Evolutionary conservation across 2,797 vertebrate species (phyloP).

Genomic region (Acomys russatus): DNA sequence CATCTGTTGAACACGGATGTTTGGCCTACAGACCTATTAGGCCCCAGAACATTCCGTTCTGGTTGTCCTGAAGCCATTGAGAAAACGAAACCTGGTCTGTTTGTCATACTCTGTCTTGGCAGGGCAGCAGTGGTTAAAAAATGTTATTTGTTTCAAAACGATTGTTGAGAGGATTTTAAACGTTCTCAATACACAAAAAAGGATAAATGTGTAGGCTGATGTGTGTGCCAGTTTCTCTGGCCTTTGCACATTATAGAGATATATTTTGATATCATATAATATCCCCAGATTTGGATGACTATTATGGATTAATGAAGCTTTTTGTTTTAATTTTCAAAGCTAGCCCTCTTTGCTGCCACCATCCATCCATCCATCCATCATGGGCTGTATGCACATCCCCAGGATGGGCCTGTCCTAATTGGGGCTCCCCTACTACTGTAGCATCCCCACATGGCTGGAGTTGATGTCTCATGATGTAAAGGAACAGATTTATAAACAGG

Average conservation of each 20-base stretch:
- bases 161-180: neutral
- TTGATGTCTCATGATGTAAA: neutral
- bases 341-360: neutral
- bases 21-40: neutral
- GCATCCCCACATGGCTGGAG: neutral
- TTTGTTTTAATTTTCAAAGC: neutral
- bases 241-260: neutral
- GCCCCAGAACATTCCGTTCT: neutral
- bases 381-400: accelerated
- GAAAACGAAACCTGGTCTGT: neutral
- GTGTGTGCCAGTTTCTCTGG: neutral
- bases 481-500: neutral
- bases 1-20: neutral
- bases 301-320: neutral
- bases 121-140: neutral
- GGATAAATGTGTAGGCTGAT: neutral
- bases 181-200: neutral
- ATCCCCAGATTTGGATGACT: neutral
- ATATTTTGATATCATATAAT: neutral
- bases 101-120: neutral
- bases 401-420: neutral
- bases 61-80: neutral
- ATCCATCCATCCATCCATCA: neutral
- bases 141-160: neutral
- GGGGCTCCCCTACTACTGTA: neutral